Evolutionary conservation across 2,113 vertebrate genomes (phyloP).

Genomic region (Notothenia coriiceps): DNA sequence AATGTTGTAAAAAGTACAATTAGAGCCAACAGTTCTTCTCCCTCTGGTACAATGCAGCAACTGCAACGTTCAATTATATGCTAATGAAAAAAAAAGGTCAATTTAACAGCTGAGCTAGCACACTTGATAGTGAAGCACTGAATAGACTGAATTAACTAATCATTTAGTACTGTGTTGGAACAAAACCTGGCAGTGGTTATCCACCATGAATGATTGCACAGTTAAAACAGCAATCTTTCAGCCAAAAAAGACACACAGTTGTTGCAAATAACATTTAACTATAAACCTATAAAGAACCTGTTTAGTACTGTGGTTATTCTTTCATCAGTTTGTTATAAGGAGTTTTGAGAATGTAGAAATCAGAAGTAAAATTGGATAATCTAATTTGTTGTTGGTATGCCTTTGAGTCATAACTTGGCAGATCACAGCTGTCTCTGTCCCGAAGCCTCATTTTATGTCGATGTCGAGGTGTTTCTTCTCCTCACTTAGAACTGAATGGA

Average conservation of each 20-base stretch:
- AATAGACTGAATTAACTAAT: neutral
- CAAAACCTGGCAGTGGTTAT: neutral
- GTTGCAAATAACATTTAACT: neutral
- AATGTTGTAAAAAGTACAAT: neutral
- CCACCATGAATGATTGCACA: neutral
- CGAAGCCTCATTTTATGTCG: constrained; percentile 1
- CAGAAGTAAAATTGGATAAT: neutral
- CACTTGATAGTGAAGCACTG: constrained; percentile 1
- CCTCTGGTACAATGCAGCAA: constrained; percentile 11
- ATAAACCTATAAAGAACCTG: neutral
- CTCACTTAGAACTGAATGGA: neutral
- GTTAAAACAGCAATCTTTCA: neutral
- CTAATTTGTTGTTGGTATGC: constrained; percentile 1
- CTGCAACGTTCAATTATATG: constrained; percentile 18
- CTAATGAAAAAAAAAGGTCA: constrained; percentile 23
- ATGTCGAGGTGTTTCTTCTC: neutral
- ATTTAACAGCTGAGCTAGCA: constrained; percentile 39
- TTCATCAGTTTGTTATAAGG: neutral
- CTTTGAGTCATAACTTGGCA: neutral
- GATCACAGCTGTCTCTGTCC: constrained; percentile 7
- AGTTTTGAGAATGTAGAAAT: neutral
- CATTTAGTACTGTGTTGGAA: neutral
- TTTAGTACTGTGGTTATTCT: neutral
- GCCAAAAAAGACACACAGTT: neutral
- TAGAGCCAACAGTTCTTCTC: constrained; percentile 6